These are phyloP conservation scores for Drosophila formosana DNA, from an alignment of 2,888 invertebrate genomes.

Conservation along the genomic window DNA sequence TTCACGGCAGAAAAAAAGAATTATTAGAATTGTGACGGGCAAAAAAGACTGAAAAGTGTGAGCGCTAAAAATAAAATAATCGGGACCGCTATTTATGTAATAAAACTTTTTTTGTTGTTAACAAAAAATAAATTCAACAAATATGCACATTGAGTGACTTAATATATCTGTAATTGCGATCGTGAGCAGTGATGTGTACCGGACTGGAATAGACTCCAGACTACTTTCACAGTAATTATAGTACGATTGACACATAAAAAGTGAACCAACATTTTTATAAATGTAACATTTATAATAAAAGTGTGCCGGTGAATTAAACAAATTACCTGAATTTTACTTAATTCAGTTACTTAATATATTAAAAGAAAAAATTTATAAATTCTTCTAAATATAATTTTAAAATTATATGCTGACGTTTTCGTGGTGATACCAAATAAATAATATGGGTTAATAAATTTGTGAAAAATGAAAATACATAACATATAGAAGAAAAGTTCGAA, in stretches of 20 bases:
- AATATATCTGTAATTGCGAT: conserved; percentile 21
- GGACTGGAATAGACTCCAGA: conserved; percentile 17
- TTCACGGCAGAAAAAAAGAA: conserved; percentile 52
- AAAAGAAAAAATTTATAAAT: no score
- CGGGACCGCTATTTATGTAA: conserved; percentile 84
- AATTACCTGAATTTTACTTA: neutral
- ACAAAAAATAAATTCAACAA: conserved; percentile 28
- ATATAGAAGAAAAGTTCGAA: no score
- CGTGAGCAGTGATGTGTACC: conserved; percentile 48
- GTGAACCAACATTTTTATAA: neutral
- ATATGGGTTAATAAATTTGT: no score
- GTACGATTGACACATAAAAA: neutral
- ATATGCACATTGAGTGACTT: conserved; percentile 4
- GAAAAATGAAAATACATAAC: no score
- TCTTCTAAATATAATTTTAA: no score
- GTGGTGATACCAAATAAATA: no score
- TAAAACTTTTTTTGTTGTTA: conserved; percentile 60
- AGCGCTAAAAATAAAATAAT: conserved; percentile 83
- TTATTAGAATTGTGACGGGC: conserved; percentile 59
- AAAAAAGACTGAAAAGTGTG: conserved; percentile 63
- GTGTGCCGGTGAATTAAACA: neutral
- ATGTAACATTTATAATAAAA: neutral
- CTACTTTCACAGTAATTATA: neutral
- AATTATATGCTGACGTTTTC: no score
- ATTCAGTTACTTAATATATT: no score